These are phyloP conservation scores for Muschampia plurimacula DNA, from an alignment of 2,888 invertebrate genomes.

Conservation along the genomic window DNA sequence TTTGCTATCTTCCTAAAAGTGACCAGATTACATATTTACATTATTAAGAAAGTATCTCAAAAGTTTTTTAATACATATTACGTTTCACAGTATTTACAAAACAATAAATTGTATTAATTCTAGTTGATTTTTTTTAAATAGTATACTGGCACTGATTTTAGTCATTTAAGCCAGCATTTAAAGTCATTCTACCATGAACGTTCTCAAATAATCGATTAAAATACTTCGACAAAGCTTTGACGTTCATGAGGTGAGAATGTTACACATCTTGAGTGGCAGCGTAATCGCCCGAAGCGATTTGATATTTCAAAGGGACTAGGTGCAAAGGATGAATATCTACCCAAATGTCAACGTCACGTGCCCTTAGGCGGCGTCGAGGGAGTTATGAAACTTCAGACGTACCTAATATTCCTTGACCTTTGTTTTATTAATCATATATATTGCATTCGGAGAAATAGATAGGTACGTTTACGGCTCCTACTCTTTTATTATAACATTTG, in stretches of 20 bases:
- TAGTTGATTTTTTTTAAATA: not conserved
- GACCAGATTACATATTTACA: too few relatives aligned
- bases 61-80: too few relatives aligned
- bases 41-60: too few relatives aligned
- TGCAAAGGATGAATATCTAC: conserved; percentile 18
- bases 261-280: conserved; percentile 3
- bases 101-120: not conserved
- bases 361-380: conserved; percentile 18
- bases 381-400: conserved; percentile 22
- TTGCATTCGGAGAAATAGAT: not conserved
- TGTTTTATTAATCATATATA: not conserved
- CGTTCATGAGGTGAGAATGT: conserved; percentile 2
- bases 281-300: conserved; percentile 5
- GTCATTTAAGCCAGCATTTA: too few relatives aligned
- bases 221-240: not conserved
- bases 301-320: conserved; percentile 3
- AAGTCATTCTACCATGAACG: not conserved
- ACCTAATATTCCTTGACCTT: conserved; percentile 11
- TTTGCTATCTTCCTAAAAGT: not conserved
- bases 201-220: not conserved
- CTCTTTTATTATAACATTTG: not conserved
- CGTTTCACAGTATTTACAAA: too few relatives aligned
- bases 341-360: conserved; percentile 19
- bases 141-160: not conserved
- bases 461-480: not conserved